Percentiles rank a stretch among this genome's conserved stretches.
phyloP scores from a whole-genome alignment of 2,888 invertebrate genomes.

The Chelonus formosanus region DNA sequence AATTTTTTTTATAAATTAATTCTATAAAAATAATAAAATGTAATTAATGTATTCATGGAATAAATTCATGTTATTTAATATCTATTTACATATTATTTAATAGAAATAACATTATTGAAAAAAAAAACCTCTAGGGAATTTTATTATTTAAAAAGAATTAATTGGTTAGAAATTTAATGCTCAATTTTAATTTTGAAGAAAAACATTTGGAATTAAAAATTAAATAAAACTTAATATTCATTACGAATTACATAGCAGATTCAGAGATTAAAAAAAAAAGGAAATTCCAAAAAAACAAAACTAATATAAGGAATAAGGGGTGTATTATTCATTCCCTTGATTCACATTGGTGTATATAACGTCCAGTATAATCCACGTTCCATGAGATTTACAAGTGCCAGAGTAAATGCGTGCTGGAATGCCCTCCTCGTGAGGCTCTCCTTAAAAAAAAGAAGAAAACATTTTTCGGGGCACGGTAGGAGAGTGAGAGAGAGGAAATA shows the following conservation, averaged over 20 bases:
- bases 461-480: slow-evolving; percentile 20
- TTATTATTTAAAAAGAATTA: too few species aligned
- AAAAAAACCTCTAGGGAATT: too few species aligned
- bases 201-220: neutral
- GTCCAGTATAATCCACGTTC: slow-evolving; percentile 50
- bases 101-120: too few species aligned
- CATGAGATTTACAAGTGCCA: slow-evolving; percentile 57
- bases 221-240: neutral
- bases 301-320: slow-evolving; percentile 53
- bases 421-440: slow-evolving; percentile 38
- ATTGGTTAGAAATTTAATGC: too few species aligned
- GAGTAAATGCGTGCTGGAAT: slow-evolving; percentile 61
- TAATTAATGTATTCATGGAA: too few species aligned
- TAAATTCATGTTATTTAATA: too few species aligned
- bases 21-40: too few species aligned
- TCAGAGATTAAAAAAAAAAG: neutral
- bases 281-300: slow-evolving; percentile 44
- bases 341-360: slow-evolving; percentile 59
- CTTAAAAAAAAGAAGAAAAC: slow-evolving; percentile 6
- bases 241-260: neutral
- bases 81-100: too few species aligned
- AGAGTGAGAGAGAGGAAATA: slow-evolving; percentile 25
- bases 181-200: too few species aligned
- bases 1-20: too few species aligned
- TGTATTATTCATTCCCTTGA: slow-evolving; percentile 54